A percentile compares a stretch with the other conserved stretches of the same genome.
phyloP scores from a whole-genome alignment of 2,888 invertebrate genomes.

The Carabus problematicus region DNA sequence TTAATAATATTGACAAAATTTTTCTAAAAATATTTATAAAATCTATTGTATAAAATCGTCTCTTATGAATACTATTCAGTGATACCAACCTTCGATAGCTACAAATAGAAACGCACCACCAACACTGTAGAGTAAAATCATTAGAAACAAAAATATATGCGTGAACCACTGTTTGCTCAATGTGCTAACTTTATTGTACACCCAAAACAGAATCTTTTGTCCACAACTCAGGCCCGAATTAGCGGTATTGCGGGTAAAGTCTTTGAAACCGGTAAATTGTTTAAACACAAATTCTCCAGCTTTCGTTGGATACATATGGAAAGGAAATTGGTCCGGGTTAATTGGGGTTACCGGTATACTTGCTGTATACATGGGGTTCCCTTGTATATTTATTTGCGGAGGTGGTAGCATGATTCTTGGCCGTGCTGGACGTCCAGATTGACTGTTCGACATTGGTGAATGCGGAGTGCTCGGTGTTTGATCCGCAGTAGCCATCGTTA shows the following conservation, averaged over 20 bases:
- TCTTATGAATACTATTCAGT: too few relatives aligned
- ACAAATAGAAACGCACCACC: conserved; percentile 83
- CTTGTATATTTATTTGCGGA: conserved; percentile 18
- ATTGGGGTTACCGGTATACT: conserved; percentile 27
- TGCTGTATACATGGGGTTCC: conserved; percentile 37
- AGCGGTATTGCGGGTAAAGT: conserved; percentile 74
- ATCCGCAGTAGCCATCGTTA: conserved; percentile 32
- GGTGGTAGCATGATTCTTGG: conserved; percentile 34
- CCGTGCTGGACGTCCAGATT: conserved; percentile 19
- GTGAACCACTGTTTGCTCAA: conserved; percentile 88
- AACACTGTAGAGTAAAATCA: conserved; percentile 79
- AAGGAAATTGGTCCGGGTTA: conserved; percentile 25
- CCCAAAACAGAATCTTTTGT: conserved; percentile 81
- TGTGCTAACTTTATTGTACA: conserved; percentile 78
- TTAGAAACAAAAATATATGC: conserved; percentile 81
- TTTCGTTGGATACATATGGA: conserved; percentile 66
- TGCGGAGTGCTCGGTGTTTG: conserved; percentile 30
- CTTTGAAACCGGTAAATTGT: conserved; percentile 79
- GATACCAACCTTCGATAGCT: conserved; percentile 74
- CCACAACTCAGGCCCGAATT: conserved; percentile 84
- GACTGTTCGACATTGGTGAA: conserved; percentile 20
- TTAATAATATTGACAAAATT: neutral
- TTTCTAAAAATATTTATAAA: too few relatives aligned
- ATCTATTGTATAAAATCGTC: too few relatives aligned
- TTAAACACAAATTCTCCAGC: conserved; percentile 82